Base-by-base conservation (phyloP, 1,140 invertebrate genomes). In the Halyomorpha halys region DNA sequence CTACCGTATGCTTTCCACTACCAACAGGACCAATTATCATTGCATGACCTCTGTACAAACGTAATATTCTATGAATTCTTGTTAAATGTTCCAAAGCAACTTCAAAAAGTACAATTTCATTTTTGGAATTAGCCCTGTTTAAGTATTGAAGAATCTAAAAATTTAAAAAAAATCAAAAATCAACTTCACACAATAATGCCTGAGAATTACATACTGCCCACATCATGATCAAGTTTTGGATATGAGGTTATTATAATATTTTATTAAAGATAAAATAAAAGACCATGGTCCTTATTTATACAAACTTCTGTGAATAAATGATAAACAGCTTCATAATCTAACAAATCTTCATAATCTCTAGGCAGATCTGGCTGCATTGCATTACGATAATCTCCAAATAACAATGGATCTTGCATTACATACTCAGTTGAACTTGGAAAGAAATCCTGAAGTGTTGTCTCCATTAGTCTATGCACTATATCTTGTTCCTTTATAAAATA, bases 71-170 rank as follows among this genome's bases (percentile, higher is more conserved):
- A 69, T 94, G 90, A 2, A 93, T 82, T 56, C 91, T 79, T 0
- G 88, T 93, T 67, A 94, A 73, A 74, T 95, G 91, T 69, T 94
- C 89, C 30, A 95, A 74, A 39, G 89, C 92, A 74, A 94, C 90
- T 71, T 94, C 86, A 72, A 95, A 95, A 3, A 96, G 75, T 0
- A 96, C 89, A 62, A 95, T 79, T n/a, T 83, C 23, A 16, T 23
- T 19, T 25, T 56, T 56, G 4, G 83, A 76, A 94, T 79, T 75
- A 16, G 77, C 79, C 61, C 91, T 87, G 71, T 91, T 91, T 72
- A 91, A 94, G 68, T 91, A 86, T 69, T 89, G 87, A 25, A 94
- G 73, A 67, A 96, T 91, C 84, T 90, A 68, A 6, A 71, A 67
- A 34, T 65, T 70, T 61, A 66, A n/a, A 51, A 70, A 62, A 63